A percentile compares a stretch with the other conserved stretches of the same genome.
These are phyloP conservation scores for Papilio polyxenes DNA, from an alignment of 1,140 invertebrate genomes.

Conservation along the genomic window DNA sequence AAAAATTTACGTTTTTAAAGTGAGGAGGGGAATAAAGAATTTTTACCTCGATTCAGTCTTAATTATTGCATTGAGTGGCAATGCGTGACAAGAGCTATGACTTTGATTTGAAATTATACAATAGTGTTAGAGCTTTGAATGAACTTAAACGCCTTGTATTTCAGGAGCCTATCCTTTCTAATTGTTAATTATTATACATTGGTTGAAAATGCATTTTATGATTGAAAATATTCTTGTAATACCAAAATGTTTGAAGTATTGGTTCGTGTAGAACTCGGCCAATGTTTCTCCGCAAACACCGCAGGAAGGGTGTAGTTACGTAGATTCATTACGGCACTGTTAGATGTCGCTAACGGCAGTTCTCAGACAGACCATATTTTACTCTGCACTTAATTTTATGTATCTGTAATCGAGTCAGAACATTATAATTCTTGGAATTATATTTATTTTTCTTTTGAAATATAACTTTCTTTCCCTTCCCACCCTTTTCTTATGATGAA, in stretches of 20 bases:
- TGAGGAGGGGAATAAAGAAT: too few species aligned
- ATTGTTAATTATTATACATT: too few species aligned
- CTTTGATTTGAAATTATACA: too few species aligned
- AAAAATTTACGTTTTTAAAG: neutral
- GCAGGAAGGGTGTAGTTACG: slow-evolving; percentile 15
- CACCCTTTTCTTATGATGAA: neutral
- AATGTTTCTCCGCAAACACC: neutral
- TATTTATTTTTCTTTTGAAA: neutral
- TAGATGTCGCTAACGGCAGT: slow-evolving; percentile 33
- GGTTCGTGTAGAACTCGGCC: neutral
- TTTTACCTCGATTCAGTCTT: too few species aligned
- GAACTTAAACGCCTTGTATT: too few species aligned
- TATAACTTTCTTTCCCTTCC: neutral
- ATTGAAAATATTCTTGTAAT: too few species aligned
- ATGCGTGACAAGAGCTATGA: too few species aligned
- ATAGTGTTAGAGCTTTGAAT: too few species aligned
- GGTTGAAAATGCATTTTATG: too few species aligned
- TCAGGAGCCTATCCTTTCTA: too few species aligned
- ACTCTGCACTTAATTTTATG: slow-evolving; percentile 15
- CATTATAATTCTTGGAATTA: slow-evolving; percentile 12
- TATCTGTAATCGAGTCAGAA: slow-evolving; percentile 21
- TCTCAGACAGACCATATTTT: slow-evolving; percentile 22
- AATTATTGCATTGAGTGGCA: too few species aligned
- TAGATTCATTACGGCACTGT: slow-evolving; percentile 26
- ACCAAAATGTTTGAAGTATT: neutral